Conservation (phyloP, 92 coral and sea anemone species). For the Siderastrea radians region DNA sequence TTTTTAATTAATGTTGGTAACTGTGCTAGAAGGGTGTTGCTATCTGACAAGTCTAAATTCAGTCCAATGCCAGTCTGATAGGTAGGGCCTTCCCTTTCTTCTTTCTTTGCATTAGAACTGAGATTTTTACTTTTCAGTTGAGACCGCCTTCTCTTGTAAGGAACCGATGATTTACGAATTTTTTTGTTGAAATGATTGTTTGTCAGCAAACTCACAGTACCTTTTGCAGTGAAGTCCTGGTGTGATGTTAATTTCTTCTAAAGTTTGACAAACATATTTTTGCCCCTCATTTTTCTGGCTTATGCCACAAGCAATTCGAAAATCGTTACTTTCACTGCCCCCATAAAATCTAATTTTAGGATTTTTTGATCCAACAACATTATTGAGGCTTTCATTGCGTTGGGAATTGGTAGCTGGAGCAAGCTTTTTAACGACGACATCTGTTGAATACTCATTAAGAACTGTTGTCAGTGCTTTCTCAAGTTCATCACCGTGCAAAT, state of each 20-base stretch:
- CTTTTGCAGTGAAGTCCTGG: conserved; percentile 45
- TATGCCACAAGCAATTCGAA: conserved; percentile 67
- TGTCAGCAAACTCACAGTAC: conserved; percentile 24
- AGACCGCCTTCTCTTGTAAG: conserved; percentile 24
- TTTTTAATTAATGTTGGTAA: no score
- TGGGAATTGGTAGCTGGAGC: conserved; percentile 44
- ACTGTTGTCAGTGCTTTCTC: not conserved
- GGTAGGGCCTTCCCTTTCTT: conserved; percentile 44
- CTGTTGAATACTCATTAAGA: conserved; percentile 33
- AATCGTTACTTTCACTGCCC: conserved; percentile 60
- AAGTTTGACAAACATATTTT: conserved; percentile 51
- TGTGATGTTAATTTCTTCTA: conserved; percentile 43
- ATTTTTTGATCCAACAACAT: conserved; percentile 55
- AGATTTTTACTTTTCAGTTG: conserved; percentile 13
- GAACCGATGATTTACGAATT: conserved; percentile 21
- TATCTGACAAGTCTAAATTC: no score
- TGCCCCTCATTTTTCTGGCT: conserved; percentile 54
- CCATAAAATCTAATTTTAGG: conserved; percentile 67
- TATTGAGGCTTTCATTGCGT: conserved; percentile 39
- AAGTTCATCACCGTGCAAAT: conserved; percentile 36
- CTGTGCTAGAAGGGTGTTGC: no score
- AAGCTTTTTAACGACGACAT: conserved; percentile 24
- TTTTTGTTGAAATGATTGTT: conserved; percentile 24
- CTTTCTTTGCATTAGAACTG: conserved; percentile 32
- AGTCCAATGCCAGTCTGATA: conserved; percentile 32